phyloP scores from a whole-genome alignment of 2,797 vertebrate genomes.

The Clarias laeviceps region DNA sequence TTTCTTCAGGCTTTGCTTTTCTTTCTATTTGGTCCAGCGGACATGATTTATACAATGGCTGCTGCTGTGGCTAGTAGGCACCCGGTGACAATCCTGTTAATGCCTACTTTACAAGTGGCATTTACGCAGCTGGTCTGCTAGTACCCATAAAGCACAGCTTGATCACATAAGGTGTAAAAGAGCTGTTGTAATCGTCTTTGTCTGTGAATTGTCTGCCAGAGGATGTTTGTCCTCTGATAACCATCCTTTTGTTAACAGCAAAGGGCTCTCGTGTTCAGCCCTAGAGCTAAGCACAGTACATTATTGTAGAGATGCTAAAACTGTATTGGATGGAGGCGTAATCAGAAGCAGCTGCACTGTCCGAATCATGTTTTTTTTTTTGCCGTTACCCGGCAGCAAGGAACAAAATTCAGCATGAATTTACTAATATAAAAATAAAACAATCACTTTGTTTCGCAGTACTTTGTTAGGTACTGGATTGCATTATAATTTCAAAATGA shows the following conservation, averaged over 20 bases:
- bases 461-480: not conserved
- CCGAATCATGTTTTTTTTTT: not conserved
- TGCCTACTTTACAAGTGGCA: constrained; percentile 72
- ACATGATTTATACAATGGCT: constrained; percentile 71
- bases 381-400: not conserved
- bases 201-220: constrained; percentile 43
- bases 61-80: constrained; percentile 53
- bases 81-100: constrained; percentile 67
- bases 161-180: constrained; percentile 60
- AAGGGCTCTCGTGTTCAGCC: constrained; percentile 38
- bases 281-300: constrained; percentile 42
- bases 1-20: constrained; percentile 56
- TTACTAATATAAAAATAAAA: not conserved
- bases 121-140: constrained; percentile 71
- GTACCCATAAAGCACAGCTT: constrained; percentile 68
- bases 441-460: not conserved
- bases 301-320: constrained; percentile 44
- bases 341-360: constrained; percentile 11
- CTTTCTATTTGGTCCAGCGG: constrained; percentile 55
- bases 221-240: constrained; percentile 49
- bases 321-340: constrained; percentile 42
- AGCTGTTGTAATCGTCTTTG: constrained; percentile 54
- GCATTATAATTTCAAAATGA: not conserved
- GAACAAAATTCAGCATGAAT: not conserved
- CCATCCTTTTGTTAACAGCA: constrained; percentile 50